A percentile compares a stretch with the other conserved stretches of the same genome.
These are phyloP conservation scores for Baryphthengus martii DNA, from an alignment of 2,113 vertebrate species.

Conservation along the genomic window DNA sequence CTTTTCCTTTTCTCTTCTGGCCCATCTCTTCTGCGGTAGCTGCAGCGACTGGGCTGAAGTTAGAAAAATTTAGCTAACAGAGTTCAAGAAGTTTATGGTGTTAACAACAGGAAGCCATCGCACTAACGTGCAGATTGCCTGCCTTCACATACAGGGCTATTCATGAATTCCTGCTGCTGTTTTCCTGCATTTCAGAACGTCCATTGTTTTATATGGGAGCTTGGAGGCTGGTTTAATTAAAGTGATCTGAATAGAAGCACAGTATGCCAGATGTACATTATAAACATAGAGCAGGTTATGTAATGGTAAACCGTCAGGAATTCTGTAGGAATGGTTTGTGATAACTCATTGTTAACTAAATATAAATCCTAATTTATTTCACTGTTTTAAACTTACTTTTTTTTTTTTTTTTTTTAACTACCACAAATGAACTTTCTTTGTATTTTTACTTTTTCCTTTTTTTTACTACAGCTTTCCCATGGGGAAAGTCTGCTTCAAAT, in stretches of 20 bases:
- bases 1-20: neutral
- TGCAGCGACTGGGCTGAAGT: neutral
- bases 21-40: neutral
- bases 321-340: constrained; percentile 70
- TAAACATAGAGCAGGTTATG: constrained; percentile 75
- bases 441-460: constrained; percentile 59
- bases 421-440: constrained; percentile 67
- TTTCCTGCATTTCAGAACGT: constrained; percentile 48
- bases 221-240: constrained; percentile 79
- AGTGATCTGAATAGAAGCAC: constrained; percentile 72
- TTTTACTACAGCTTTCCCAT: constrained; percentile 59
- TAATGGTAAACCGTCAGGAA: constrained; percentile 75
- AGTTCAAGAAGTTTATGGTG: neutral
- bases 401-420: constrained; percentile 46
- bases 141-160: constrained; percentile 32
- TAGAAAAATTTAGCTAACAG: neutral
- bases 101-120: constrained; percentile 39
- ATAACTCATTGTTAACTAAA: constrained; percentile 75
- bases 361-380: constrained; percentile 78
- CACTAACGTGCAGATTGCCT: constrained; percentile 18
- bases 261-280: constrained; percentile 75
- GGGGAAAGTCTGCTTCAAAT: constrained; percentile 66
- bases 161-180: constrained; percentile 18
- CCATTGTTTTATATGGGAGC: constrained; percentile 70
- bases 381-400: constrained; percentile 58